phyloP scores from a whole-genome alignment of 2,888 invertebrate genomes.

The Coleophora deauratella region DNA sequence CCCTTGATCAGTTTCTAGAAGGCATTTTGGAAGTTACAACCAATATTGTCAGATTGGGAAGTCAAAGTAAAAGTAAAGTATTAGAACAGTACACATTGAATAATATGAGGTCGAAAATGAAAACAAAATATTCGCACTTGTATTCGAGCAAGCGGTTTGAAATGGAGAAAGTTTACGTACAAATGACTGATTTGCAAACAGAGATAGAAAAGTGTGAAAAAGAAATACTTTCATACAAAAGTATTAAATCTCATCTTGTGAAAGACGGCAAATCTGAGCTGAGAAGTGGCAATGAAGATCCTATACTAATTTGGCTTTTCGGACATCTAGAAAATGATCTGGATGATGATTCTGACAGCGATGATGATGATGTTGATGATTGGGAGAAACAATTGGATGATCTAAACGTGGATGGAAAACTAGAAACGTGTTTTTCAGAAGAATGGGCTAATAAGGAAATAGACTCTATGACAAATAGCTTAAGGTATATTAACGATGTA shows the following conservation, averaged over 20 bases:
- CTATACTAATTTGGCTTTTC: slow-evolving; percentile 51
- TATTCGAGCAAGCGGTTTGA: slow-evolving; percentile 43
- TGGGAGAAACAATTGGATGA: slow-evolving; percentile 35
- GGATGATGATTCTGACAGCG: slow-evolving; percentile 10
- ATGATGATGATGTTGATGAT: slow-evolving; percentile 27
- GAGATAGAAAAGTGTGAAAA: slow-evolving; percentile 57
- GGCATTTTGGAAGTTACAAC: slow-evolving; percentile 75
- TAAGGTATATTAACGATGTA: slow-evolving; percentile 43
- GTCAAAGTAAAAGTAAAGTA: slow-evolving; percentile 76
- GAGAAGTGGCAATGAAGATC: slow-evolving; percentile 38
- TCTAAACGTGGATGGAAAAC: slow-evolving; percentile 24
- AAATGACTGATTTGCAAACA: slow-evolving; percentile 48
- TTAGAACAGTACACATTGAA: slow-evolving; percentile 70
- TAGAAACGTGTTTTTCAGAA: slow-evolving; percentile 56
- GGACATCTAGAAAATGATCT: slow-evolving; percentile 27
- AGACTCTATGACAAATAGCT: slow-evolving; percentile 45
- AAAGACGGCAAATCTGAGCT: slow-evolving; percentile 31
- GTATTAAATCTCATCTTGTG: slow-evolving; percentile 37
- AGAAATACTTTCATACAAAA: slow-evolving; percentile 43
- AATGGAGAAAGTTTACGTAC: slow-evolving; percentile 40
- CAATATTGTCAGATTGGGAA: slow-evolving; percentile 79
- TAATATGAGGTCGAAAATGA: slow-evolving; percentile 41
- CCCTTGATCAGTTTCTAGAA: slow-evolving; percentile 88
- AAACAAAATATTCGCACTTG: slow-evolving; percentile 50
- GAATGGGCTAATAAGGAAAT: slow-evolving; percentile 46